Conservation (phyloP, 2,888 invertebrate species). For the Clivina fossor region DNA sequence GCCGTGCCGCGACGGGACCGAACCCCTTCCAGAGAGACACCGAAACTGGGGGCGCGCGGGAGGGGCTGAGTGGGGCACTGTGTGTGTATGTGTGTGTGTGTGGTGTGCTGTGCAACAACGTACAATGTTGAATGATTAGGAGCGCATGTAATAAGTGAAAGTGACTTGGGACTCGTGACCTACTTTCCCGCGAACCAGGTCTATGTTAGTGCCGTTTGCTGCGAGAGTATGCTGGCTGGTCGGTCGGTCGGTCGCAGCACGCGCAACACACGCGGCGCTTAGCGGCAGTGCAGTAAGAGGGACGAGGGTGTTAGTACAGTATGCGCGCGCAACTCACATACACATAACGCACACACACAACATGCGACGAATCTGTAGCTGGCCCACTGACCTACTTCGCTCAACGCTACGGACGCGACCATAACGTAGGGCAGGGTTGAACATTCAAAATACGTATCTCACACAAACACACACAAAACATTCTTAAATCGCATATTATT, state of each 20-base stretch:
- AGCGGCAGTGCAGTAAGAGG: background rate
- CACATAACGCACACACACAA: too few relatives aligned
- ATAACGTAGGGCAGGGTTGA: constrained; percentile 19
- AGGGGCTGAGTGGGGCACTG: too few relatives aligned
- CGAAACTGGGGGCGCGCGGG: constrained; percentile 42
- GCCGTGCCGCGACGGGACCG: constrained; percentile 52
- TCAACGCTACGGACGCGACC: constrained; percentile 5
- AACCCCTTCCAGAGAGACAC: constrained; percentile 40
- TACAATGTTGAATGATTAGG: constrained; percentile 73
- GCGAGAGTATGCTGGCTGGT: background rate
- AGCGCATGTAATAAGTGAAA: constrained; percentile 86
- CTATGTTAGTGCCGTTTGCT: constrained; percentile 70
- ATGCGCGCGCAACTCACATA: too few relatives aligned
- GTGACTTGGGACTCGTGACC: constrained; percentile 77
- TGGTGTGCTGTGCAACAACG: constrained; percentile 57
- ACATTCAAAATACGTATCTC: too few relatives aligned
- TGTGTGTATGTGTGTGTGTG: constrained; percentile 46
- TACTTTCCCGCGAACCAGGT: constrained; percentile 91
- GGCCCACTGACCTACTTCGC: constrained; percentile 16
- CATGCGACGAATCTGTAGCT: too few relatives aligned
- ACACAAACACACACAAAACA: too few relatives aligned
- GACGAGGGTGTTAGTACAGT: too few relatives aligned
- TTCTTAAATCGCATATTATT: too few relatives aligned
- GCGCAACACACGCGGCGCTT: constrained; percentile 6
- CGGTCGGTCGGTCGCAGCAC: background rate